Conservation (phyloP, 1,140 invertebrate genomes). For the Solenopsis fugax region DNA sequence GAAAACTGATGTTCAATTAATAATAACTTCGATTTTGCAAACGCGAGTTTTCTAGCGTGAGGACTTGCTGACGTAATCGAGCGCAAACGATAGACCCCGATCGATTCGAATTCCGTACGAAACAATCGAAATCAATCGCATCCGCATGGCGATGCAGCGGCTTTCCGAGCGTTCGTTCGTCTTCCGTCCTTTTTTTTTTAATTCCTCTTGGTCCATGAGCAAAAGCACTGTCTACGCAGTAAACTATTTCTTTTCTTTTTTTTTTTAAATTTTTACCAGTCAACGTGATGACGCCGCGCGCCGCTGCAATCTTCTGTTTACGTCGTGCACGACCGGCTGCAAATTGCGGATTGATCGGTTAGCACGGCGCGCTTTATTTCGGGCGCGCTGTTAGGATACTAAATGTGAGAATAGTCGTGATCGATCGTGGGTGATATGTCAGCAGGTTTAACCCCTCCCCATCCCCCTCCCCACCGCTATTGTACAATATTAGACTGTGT, state of each 20-base stretch:
- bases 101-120: slow-evolving; percentile 10
- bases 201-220: slow-evolving; percentile 17
- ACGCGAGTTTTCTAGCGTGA: neutral
- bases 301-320: slow-evolving; percentile 15
- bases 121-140: slow-evolving; percentile 49
- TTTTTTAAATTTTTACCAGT: neutral
- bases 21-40: neutral
- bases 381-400: slow-evolving; percentile 29
- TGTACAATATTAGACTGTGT: neutral
- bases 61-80: neutral
- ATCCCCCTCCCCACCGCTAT: neutral
- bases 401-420: slow-evolving; percentile 15
- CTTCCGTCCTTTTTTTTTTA: slow-evolving; percentile 26
- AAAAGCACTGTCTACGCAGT: slow-evolving; percentile 17
- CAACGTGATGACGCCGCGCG: neutral
- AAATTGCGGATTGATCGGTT: slow-evolving; percentile 60
- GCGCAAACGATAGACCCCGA: neutral
- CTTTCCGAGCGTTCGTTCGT: slow-evolving; percentile 32
- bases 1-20: neutral
- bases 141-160: neutral
- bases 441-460: neutral
- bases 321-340: slow-evolving; percentile 1
- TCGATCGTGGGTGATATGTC: slow-evolving; percentile 27
- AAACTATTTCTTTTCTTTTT: slow-evolving; percentile 14
- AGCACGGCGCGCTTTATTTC: slow-evolving; percentile 17